Evolutionary conservation across 2,888 invertebrate species (phyloP), one percentile per base, ranked within the genome.

Genomic region (Ischnus inquisitorius): DNA sequence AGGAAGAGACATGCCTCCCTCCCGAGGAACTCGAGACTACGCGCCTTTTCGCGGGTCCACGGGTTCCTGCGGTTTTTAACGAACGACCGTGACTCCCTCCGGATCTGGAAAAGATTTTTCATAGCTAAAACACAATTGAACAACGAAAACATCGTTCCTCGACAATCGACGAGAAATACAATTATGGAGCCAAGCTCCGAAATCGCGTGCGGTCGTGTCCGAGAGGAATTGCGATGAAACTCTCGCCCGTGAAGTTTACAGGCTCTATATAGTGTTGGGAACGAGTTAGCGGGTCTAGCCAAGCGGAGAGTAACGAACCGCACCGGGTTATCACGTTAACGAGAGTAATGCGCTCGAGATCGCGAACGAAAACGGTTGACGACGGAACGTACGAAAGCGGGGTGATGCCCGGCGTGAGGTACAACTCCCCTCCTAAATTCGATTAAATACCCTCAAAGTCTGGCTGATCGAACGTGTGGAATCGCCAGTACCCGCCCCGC

Each of bases 181-280:
- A 84, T 84, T 84, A 77, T 34, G 6, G 68, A 74, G 68, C 62
- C 68, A 80, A 77, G 74, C 68, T 79, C 65, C 71, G 71, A 68
- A 54, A 19, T 10, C 25, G 62, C 67, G 25, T 74, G 62, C 16
- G 51, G 64, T 51, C 51, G 69, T 62, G 14, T 22, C 60, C 46
- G 79, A 25, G n/a, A 54, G 25, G 60, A 81, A 75, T 81, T 81
- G 64, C 74, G 41, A 48, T 60, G 62, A 54, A 60, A 75, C 67
- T 34, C 62, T 39, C 74, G 62, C 34, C 22, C n/a, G 22, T 22
- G 19, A 22, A 54, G 22, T 22, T 54, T 34, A 34, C 5, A 34
- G 34, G 34, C 34, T 34, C 34, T 34, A 34, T 34, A 34, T 34
- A 34, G 34, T 34, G 34, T 12, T 22, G 54, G 22, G 54, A 54